Evolutionary conservation across 2,888 invertebrate genomes (phyloP), one percentile per base, ranked within the genome.

Genomic region (Panopea generosa): DNA sequence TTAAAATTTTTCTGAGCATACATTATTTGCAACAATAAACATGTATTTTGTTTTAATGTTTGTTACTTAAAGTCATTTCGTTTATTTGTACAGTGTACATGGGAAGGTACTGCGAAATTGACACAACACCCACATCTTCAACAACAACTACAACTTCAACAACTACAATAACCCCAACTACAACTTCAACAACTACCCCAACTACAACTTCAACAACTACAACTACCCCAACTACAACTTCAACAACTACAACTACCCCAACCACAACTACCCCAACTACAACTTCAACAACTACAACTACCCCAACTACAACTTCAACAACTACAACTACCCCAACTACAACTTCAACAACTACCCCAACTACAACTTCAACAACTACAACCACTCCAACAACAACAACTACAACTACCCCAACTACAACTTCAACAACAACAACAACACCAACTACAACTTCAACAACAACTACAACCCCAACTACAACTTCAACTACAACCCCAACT

Each of bases 311-410:
- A 4, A 63, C 61, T 2, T 7, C 33, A 7, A 4, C 33, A 7
- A 33, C 33, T 33, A 33, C 33, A 4, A 33, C 33, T 33, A 57
- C 57, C n/a, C 6, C 61, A 24, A 55, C 73, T 29, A 62, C 73
- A 20, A 40, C 56, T 0, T 56, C 70, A 22, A 62, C 56, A 49
- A 62, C 70, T 3, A 56, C 63, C 26, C 55, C 56, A 16, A 63
- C 71, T 22, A 63, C 57, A 9, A 49, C 71, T 18, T 57, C 63
- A 11, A 63, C 65, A 16, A 69, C 75, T 11, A 14, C 61, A 27
- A 62, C 67, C 1, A 49, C 72, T 1, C 59, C 72, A 9, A 68
- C 69, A 27, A 69, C 62, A 2, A 69, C 69, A 52, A 49, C 61
- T 14, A 62, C 62, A 11, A 57, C 78, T 7, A 33, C 33, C 11